A percentile compares a stretch with the other conserved stretches of the same genome.
These are phyloP conservation scores for Pentamera pediparva DNA, from an alignment of 53 echinoderm and acorn worm genomes.

Conservation along the genomic window DNA sequence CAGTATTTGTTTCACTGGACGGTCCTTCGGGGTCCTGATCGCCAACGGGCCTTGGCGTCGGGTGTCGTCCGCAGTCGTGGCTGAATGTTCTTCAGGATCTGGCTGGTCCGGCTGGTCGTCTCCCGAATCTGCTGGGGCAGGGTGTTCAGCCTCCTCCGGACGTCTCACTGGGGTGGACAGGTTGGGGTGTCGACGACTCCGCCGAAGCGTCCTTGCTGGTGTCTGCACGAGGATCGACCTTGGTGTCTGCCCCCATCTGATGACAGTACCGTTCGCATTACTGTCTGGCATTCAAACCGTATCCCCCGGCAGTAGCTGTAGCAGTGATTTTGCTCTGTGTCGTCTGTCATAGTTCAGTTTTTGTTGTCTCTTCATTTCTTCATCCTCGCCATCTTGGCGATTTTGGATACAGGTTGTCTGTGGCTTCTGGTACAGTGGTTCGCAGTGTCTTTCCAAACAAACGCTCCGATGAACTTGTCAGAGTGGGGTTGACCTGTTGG, in stretches of 20 bases:
- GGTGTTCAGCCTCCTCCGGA: too few species aligned
- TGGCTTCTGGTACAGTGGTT: slow-evolving; percentile 2
- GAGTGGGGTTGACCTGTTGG: slow-evolving; percentile 4
- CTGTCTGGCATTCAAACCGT: background rate
- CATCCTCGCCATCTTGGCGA: slow-evolving; percentile 28
- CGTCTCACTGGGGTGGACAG: too few species aligned
- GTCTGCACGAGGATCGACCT: too few species aligned
- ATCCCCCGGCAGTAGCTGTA: background rate
- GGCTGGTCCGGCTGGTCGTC: too few species aligned
- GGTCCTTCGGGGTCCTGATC: too few species aligned
- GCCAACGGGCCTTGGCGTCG: too few species aligned
- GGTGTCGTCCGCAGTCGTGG: too few species aligned
- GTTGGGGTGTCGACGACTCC: too few species aligned
- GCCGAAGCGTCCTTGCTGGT: too few species aligned
- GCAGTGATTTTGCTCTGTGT: background rate
- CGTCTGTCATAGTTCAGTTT: background rate
- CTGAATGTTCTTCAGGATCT: too few species aligned
- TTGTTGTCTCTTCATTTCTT: background rate
- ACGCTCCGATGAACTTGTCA: slow-evolving; percentile 16
- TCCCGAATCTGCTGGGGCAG: too few species aligned
- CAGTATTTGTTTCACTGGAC: too few species aligned
- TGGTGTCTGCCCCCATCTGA: background rate
- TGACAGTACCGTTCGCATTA: background rate
- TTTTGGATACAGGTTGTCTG: slow-evolving; percentile 2
- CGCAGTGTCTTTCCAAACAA: slow-evolving; percentile 25